Conservation (phyloP, 2,113 vertebrate species). For the Synodontis membranacea region DNA sequence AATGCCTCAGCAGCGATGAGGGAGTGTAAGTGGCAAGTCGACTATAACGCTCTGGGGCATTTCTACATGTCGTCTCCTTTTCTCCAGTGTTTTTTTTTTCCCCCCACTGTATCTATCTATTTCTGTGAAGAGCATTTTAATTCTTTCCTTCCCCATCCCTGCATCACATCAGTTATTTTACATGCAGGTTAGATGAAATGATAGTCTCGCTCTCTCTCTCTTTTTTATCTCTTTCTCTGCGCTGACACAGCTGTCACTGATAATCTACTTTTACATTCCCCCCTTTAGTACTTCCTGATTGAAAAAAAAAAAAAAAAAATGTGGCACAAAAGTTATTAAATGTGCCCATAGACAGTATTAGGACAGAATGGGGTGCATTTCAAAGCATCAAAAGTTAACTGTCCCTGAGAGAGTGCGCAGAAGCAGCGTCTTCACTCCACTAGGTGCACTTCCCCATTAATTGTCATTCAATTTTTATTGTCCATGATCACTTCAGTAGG, state of each 20-base stretch:
- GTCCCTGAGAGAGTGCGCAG: slow-evolving; percentile 48
- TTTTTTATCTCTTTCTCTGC: slow-evolving; percentile 6
- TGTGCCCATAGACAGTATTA: slow-evolving; percentile 53
- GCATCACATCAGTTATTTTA: slow-evolving; percentile 66
- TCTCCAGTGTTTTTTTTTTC: slow-evolving; percentile 16
- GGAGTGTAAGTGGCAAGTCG: slow-evolving; percentile 34
- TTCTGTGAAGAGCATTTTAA: slow-evolving; percentile 22
- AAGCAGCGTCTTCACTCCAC: slow-evolving; percentile 56
- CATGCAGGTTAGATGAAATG: slow-evolving; percentile 61
- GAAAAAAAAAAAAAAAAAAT: slow-evolving; percentile 68
- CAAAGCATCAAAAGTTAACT: slow-evolving; percentile 28
- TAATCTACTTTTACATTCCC: slow-evolving; percentile 70
- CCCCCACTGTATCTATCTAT: not conserved
- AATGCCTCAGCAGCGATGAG: slow-evolving; percentile 13
- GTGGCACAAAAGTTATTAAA: slow-evolving; percentile 59
- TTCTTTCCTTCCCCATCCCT: slow-evolving; percentile 62
- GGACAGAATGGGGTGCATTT: slow-evolving; percentile 46
- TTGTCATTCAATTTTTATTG: slow-evolving; percentile 67
- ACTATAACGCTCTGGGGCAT: slow-evolving; percentile 22
- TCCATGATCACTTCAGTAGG: slow-evolving; percentile 58
- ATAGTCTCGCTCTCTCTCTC: slow-evolving; percentile 58
- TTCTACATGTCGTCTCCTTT: slow-evolving; percentile 21
- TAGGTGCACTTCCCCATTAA: slow-evolving; percentile 68
- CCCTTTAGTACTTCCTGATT: slow-evolving; percentile 68
- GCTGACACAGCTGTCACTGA: slow-evolving; percentile 65